Conservation (phyloP, 2,888 invertebrate species). For the Acronicta leporina region DNA sequence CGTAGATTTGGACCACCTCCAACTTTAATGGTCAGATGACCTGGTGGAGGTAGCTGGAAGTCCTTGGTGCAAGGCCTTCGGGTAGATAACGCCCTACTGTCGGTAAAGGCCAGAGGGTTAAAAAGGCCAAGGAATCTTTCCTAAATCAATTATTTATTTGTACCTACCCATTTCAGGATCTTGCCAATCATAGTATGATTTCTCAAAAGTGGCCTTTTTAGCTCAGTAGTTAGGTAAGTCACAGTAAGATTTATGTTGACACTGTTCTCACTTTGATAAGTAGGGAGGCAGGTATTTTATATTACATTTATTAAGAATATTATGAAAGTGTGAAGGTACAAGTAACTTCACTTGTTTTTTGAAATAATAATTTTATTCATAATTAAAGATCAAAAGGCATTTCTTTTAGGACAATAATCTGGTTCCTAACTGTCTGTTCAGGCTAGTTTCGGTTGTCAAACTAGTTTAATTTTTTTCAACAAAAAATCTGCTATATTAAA, state of each 20-base stretch:
- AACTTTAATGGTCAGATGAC: too few relatives aligned
- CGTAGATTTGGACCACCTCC: too few relatives aligned
- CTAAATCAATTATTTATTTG: too few relatives aligned
- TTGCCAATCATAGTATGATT: too few relatives aligned
- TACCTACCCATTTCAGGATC: too few relatives aligned
- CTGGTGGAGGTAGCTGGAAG: too few relatives aligned
- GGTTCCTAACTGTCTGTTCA: slow-evolving; percentile 13
- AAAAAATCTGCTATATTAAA: slow-evolving; percentile 1
- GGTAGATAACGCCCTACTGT: too few relatives aligned
- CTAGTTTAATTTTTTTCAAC: slow-evolving; percentile 28
- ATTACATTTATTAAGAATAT: slow-evolving; percentile 2
- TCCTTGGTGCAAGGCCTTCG: too few relatives aligned
- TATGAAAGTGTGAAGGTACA: slow-evolving; percentile 26
- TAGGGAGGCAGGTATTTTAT: slow-evolving; percentile 9
- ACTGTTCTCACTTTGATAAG: not conserved
- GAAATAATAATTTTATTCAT: not conserved
- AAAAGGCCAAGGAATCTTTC: too few relatives aligned
- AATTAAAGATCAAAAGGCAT: slow-evolving; percentile 10
- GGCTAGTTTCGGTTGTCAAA: slow-evolving; percentile 29
- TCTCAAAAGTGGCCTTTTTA: too few relatives aligned
- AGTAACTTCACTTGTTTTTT: not conserved
- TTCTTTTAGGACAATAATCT: slow-evolving; percentile 12
- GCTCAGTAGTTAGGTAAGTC: not conserved
- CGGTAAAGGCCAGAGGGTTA: too few relatives aligned
- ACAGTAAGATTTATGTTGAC: slow-evolving; percentile 3